Evolutionary conservation across 2,797 vertebrate genomes (phyloP), one percentile per base, ranked within the genome.

Genomic region (Coregonus sp.): DNA sequence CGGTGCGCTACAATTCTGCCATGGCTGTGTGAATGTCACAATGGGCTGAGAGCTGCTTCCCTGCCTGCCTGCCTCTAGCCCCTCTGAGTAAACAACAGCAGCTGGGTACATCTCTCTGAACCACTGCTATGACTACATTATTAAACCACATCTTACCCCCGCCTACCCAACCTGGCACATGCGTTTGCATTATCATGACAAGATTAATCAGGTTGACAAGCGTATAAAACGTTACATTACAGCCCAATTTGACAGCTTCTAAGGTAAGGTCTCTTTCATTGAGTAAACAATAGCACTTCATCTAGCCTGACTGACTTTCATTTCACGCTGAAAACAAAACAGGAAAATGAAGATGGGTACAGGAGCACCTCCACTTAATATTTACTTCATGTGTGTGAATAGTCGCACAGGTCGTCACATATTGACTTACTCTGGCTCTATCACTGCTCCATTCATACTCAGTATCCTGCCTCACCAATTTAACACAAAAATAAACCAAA

Each of bases 1-100:
- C 86, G 91, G 79, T 81, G 61, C 15, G 85, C 87, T 83, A 73
- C 73, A 89, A 89, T 79, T 94, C 89, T 95, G 83, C 89, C 88
- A 84, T 75, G 51, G 77, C 35, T 40, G 89, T 79, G 86, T 88
- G 89, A 93, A 91, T 84, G 87, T 88, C 91, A 86, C 91, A 89
- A 85, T 72, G 75, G 82, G 81, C 65, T 86, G 88, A 87, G 85
- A 93, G 81, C 82, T 90, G 89, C 85, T 84, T 71, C 59, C 59
- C 59, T 72, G 71, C 56, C 71, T 74, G 72, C 31, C 77, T 83
- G 76, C 35, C 72, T 77, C 80, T 82, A 85, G 77, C 63, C 14
- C 33, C 54, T 3, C 40, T 25, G 74, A 15, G 72, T 80, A 65
- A 76, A 82, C 80, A 75, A 5, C 52, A 61, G 66, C 65, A 70